Base-by-base conservation (phyloP, 2,113 vertebrate genomes). In the Dascyllus trimaculatus region DNA sequence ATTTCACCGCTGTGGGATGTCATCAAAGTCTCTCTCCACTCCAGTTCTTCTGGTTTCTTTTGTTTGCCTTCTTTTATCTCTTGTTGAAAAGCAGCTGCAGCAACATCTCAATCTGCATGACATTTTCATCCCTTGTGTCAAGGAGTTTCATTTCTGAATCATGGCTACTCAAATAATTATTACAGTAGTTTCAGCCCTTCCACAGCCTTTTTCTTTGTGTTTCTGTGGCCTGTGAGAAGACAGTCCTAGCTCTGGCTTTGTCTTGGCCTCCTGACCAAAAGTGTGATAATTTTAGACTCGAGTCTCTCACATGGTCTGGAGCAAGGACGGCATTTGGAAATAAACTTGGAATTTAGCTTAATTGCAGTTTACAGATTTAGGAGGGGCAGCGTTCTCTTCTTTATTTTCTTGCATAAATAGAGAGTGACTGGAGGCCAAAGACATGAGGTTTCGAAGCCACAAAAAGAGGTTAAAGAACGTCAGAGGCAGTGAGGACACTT, bases 321-420 rank as follows among this genome's bases (percentile, higher is more conserved):
- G 92, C 89, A 83, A 92, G 80, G 89, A 94, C 74, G 87, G 89
- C 89, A 90, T 94, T 95, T 93, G 91, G 92, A 95, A 94, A 95
- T 95, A 94, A 94, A 95, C 89, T 90, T 95, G 93, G 93, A 95
- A 95, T 95, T 94, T 90, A 91, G 87, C 92, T 95, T 95, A 94
- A 95, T 94, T 95, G 93, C 88, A 94, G 93, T 95, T 95, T 95
- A 94, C 93, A 93, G 92, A 94, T 94, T 92, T 95, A 94, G 93
- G 94, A 94, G 95, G 94, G 94, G 95, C 94, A 87, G 91, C 58
- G 88, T 93, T 93, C 91, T 94, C 92, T 91, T 91, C 93, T 94
- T 95, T 94, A 94, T 95, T 94, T 94, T 93, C 92, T 91, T 91
- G 93, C 91, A 92, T 94, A 95, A 94, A 95, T 94, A 95, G 93